A percentile compares a stretch with the other conserved stretches of the same genome.
Conservation (phyloP, 2,888 invertebrate genomes). For the Creontiades dilutus region DNA sequence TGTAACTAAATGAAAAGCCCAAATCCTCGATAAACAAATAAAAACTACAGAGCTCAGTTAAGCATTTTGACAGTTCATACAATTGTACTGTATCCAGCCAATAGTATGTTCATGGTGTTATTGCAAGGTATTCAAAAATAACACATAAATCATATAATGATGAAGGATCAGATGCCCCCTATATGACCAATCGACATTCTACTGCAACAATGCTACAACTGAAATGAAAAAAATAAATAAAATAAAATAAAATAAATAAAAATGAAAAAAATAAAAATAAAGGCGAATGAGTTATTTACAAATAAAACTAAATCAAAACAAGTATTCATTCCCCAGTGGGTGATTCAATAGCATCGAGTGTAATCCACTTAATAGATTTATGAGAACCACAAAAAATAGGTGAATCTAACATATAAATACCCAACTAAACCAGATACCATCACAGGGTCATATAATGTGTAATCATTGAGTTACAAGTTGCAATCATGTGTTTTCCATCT, state of each 20-base stretch:
- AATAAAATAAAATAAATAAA: background rate
- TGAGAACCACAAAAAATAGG: constrained; percentile 2
- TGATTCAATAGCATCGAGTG: background rate
- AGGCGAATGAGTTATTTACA: background rate
- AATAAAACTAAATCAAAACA: background rate
- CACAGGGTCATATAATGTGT: background rate
- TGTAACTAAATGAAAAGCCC: background rate
- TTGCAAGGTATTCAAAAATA: no score
- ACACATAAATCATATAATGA: no score
- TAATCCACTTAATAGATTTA: background rate
- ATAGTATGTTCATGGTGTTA: no score
- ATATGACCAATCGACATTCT: background rate
- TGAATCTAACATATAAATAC: background rate
- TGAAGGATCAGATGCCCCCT: no score
- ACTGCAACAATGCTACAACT: background rate
- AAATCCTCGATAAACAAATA: no score
- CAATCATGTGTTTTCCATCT: background rate
- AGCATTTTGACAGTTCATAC: no score
- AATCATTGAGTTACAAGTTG: background rate
- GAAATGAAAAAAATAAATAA: background rate
- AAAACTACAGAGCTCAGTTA: no score
- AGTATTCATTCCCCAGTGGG: constrained; percentile 36
- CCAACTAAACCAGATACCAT: constrained; percentile 1
- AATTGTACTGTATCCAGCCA: no score
- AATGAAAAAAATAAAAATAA: no score